Base-by-base conservation (phyloP, 2,888 invertebrate genomes). In the Alviniconcha strummeri region DNA sequence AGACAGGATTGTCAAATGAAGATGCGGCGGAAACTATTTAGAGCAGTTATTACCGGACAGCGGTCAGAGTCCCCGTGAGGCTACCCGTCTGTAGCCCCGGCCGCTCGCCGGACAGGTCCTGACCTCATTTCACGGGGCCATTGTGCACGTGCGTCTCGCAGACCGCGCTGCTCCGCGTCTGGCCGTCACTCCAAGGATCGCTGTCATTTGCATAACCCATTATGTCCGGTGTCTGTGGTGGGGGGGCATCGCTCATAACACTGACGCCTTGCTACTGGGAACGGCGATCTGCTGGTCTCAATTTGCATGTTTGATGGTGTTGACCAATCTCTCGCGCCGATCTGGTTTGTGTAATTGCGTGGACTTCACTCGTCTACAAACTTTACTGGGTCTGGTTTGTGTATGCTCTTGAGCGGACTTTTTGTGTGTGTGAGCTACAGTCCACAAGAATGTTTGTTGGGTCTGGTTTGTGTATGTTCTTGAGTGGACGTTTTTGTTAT, bases 101-200 rank as follows among this genome's bases (percentile, higher is more conserved):
- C n/a, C 69, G 7, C 69, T n/a, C 69, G 17, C 6, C 72, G 7
- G 72, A 36, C 72, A 72, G 72, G 72, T 52, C 72, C 36, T 72
- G 72, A 72, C 72, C 72, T 72, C 72, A 72, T 19, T 72, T 13
- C 72, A 11, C 36, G 11, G 9, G 36, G 7, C 69, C 17, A 11
- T 19, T 72, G 72, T 19, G 72, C 72, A 72, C 72, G 72, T 72
- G 72, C n/a, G 19, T n/a, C 69, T 69, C 69, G 69, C 19, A 7
- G 13, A 17, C 69, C 8, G 11, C 36, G 36, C n/a, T n/a, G 15
- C 17, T 69, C 69, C 17, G 1, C 17, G 17, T 69, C 69, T 17
- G 17, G 15, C n/a, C 6, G 11, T 13, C 64, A 64, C 64, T 13
- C 64, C 9, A 9, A 64, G 11, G 15, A 9, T 7, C n/a, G 17